These are phyloP conservation scores for Neocrepidodera transversa DNA, from an alignment of 2,888 invertebrate species.

Conservation along the genomic window DNA sequence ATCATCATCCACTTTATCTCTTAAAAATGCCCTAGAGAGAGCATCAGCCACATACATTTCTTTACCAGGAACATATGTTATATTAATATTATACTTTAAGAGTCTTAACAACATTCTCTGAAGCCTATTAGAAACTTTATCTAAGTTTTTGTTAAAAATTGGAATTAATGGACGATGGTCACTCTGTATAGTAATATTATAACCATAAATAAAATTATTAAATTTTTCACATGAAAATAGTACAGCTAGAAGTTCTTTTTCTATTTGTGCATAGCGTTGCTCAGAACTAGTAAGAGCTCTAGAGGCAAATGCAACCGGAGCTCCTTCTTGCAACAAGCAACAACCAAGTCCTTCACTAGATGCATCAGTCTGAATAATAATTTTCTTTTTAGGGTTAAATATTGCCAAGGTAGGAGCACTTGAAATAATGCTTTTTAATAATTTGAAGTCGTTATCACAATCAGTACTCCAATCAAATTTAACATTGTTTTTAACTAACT, in stretches of 20 bases:
- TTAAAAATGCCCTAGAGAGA: constrained; percentile 1
- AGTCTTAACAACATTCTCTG: constrained; percentile 8
- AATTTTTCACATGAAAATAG: constrained; percentile 49
- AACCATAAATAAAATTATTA: constrained; percentile 50
- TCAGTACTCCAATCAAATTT: constrained; percentile 26
- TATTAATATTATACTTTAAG: constrained; percentile 10
- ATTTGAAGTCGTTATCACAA: not conserved
- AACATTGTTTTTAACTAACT: constrained; percentile 30
- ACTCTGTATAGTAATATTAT: constrained; percentile 41
- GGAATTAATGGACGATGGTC: constrained; percentile 47
- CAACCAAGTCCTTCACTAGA: constrained; percentile 34
- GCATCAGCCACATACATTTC: constrained; percentile 17
- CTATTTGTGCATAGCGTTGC: constrained; percentile 49
- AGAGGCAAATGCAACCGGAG: constrained; percentile 38
- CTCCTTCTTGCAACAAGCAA: constrained; percentile 33
- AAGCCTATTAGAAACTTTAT: constrained; percentile 1
- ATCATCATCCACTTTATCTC: not conserved
- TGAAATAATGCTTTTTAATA: not conserved
- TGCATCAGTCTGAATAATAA: constrained; percentile 3
- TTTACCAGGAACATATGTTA: constrained; percentile 11
- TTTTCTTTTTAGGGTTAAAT: not conserved
- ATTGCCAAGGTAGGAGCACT: not conserved
- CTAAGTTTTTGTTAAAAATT: constrained; percentile 3
- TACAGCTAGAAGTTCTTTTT: constrained; percentile 51
- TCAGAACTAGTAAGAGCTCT: constrained; percentile 33